Conservation (phyloP, 2,888 invertebrate species). For the Orgyia antiqua region DNA sequence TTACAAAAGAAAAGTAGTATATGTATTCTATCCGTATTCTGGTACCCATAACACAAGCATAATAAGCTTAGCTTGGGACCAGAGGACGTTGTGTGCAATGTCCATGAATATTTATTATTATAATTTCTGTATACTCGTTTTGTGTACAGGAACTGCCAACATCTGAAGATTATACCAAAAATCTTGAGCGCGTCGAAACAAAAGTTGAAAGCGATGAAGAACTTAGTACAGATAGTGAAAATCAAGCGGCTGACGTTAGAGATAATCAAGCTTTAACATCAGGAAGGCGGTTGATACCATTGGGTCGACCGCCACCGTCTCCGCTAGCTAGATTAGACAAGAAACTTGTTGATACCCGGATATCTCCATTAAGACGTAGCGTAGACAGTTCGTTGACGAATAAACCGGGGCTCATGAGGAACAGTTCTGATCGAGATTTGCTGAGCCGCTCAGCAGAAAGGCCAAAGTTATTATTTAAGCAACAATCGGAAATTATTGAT, state of each 20-base stretch:
- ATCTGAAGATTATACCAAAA: constrained; percentile 69
- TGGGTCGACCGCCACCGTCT: constrained; percentile 58
- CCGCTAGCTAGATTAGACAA: constrained; percentile 57
- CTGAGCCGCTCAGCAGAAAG: constrained; percentile 50
- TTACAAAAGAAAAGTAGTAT: too few species aligned
- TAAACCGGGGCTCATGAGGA: constrained; percentile 50
- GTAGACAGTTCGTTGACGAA: constrained; percentile 46
- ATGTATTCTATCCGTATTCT: too few species aligned
- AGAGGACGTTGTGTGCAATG: too few species aligned
- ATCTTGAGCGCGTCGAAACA: constrained; percentile 67
- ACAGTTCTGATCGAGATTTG: constrained; percentile 52
- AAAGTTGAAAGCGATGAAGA: constrained; percentile 76
- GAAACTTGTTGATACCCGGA: constrained; percentile 54
- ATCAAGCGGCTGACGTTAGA: constrained; percentile 51
- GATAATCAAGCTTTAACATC: constrained; percentile 36
- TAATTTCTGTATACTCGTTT: too few species aligned
- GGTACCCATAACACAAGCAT: too few species aligned
- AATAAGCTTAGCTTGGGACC: too few species aligned
- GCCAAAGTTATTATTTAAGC: constrained; percentile 62
- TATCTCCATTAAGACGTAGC: constrained; percentile 60
- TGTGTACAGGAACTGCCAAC: constrained; percentile 64
- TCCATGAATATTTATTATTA: too few species aligned
- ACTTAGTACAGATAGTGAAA: constrained; percentile 64
- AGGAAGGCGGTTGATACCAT: constrained; percentile 43
- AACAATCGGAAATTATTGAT: constrained; percentile 69